Base-by-base conservation (phyloP, 2,888 invertebrate species). In the Cephonodes hylas region DNA sequence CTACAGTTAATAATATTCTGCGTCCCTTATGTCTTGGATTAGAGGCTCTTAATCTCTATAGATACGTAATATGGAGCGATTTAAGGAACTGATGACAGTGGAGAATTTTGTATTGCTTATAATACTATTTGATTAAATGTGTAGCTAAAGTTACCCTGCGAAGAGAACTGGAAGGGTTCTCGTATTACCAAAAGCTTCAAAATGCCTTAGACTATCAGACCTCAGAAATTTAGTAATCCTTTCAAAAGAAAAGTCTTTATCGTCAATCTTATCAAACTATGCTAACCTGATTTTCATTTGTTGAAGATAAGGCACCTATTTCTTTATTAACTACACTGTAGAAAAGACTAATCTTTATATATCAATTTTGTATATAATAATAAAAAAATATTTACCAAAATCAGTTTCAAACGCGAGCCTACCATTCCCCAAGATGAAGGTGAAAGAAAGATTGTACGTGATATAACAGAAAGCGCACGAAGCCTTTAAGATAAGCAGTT, bases 1-100 rank as follows among this genome's bases (percentile, higher is more conserved):
- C 87, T 84, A 86, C 87, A 87, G 85, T 89, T 89, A 88, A 88
- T 89, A 88, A 88, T 53, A 31, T 53, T 10, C 18, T 20, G 53
- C 83, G 25, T 65, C 62, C 62, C 59, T 59, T 15, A 48, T 48
- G 27, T 27, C 48, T 53, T 53, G 48, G 48, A 53, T 53, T 53
- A 27, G 27, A 22, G 27, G 15, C 8, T 15, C 27, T 8, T 18
- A 48, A 25, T 38, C 38, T 38, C 38, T 38, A 13, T n/a, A 1
- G n/a, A 4, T 38, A n/a, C n/a, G n/a, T 38, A 42, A 42, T 46
- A 22, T 10, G 22, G 23, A 22, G 42, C 5, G 4, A 23, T 46
- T 23, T 23, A 23, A 10, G 4, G n/a, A 1, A 46, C 2, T 23
- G 13, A n/a, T 4, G 34, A 23, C 10, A 0, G 1, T 22, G 5